phyloP scores from a whole-genome alignment of 2,113 vertebrate species.

The Mesembrinibis cayennensis region DNA sequence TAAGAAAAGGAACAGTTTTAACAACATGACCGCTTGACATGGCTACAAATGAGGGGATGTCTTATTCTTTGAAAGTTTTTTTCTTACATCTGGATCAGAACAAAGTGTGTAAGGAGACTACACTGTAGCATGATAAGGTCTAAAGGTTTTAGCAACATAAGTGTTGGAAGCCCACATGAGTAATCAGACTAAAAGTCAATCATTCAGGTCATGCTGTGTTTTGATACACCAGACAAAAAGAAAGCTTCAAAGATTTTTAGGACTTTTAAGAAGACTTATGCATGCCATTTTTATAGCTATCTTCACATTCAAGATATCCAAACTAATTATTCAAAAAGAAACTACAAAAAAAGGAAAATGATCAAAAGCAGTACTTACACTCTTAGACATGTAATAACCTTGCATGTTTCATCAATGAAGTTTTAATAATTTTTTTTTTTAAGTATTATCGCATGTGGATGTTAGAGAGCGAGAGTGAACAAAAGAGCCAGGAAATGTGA shows the following conservation, averaged over 20 bases:
- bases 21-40: neutral
- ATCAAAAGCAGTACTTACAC: neutral
- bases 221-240: neutral
- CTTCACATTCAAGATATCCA: neutral
- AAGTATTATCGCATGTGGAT: neutral
- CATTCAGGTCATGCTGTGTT: neutral
- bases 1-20: slow-evolving; percentile 37
- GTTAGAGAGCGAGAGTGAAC: neutral
- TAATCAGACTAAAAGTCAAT: neutral
- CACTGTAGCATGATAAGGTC: neutral
- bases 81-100: slow-evolving; percentile 31
- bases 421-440: neutral
- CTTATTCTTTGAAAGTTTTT: slow-evolving; percentile 33
- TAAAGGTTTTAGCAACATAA: neutral
- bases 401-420: neutral
- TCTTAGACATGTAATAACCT: neutral
- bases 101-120: neutral
- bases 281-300: neutral
- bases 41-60: neutral
- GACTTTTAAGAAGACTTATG: neutral
- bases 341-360: rapidly evolving
- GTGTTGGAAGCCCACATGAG: neutral
- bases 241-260: neutral
- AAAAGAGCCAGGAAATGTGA: neutral
- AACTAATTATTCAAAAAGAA: neutral